Percentiles rank a stretch among this genome's conserved stretches.
These are phyloP conservation scores for Labeo rohita DNA, from an alignment of 2,113 vertebrate genomes.

Conservation along the genomic window DNA sequence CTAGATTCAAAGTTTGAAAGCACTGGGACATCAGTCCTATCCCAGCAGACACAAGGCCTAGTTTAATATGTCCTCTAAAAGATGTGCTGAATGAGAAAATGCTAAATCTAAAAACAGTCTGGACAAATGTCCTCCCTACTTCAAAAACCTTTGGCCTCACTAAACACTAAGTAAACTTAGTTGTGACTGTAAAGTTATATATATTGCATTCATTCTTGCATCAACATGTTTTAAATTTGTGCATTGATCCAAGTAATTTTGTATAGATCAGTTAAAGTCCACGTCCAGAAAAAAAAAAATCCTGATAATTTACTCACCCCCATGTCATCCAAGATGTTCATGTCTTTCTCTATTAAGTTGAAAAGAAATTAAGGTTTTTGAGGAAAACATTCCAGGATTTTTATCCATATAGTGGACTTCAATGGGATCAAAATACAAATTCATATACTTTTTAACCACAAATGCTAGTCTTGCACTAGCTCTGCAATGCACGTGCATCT, in stretches of 20 bases:
- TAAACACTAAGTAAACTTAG: neutral
- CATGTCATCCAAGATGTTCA: too few species aligned
- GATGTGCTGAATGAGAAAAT: neutral
- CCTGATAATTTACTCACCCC: too few species aligned
- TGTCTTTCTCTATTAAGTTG: too few species aligned
- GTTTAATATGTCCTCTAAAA: slow-evolving; percentile 29
- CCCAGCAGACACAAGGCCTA: slow-evolving; percentile 34
- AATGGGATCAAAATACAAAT: too few species aligned
- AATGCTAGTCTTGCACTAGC: too few species aligned
- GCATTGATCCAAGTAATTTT: neutral
- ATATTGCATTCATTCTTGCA: neutral
- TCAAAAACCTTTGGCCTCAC: neutral
- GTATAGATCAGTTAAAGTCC: neutral
- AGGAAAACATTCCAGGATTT: too few species aligned
- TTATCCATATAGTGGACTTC: too few species aligned
- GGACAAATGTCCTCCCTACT: neutral
- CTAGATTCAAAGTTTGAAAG: slow-evolving; percentile 46
- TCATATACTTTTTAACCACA: too few species aligned
- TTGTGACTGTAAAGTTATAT: neutral
- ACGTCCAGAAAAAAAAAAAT: too few species aligned
- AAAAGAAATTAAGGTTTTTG: too few species aligned
- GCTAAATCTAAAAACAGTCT: slow-evolving; percentile 8
- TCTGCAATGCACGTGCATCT: too few species aligned
- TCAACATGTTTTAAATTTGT: neutral
- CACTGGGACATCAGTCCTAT: neutral